These are phyloP conservation scores for Ochropleura leucogaster DNA, from an alignment of 2,888 invertebrate species.

Conservation along the genomic window DNA sequence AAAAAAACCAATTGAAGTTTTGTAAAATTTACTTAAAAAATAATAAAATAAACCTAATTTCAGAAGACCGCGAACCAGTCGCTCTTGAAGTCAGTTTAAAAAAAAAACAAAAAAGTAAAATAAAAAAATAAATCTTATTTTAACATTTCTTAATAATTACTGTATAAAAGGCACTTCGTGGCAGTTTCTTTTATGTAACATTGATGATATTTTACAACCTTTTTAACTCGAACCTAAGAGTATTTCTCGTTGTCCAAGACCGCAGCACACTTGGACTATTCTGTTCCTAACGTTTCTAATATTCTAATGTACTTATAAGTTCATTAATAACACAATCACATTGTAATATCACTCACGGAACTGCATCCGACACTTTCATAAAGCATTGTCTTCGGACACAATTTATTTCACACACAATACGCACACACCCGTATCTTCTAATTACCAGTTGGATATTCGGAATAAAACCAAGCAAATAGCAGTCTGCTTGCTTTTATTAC, in stretches of 20 bases:
- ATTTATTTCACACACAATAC: slow-evolving; percentile 78
- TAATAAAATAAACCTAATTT: slow-evolving; percentile 73
- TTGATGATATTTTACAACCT: slow-evolving; percentile 81
- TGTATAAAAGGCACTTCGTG: slow-evolving; percentile 89
- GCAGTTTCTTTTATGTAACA: slow-evolving; percentile 86
- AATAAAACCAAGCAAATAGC: slow-evolving; percentile 81
- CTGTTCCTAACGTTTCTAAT: slow-evolving; percentile 75
- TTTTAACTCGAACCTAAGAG: slow-evolving; percentile 82
- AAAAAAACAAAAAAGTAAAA: slow-evolving; percentile 61
- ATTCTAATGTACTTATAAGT: slow-evolving; percentile 86
- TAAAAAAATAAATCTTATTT: slow-evolving; percentile 71
- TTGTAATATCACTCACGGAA: slow-evolving; percentile 89
- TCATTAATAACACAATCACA: slow-evolving; percentile 89
- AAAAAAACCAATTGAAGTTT: slow-evolving; percentile 67
- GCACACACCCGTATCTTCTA: slow-evolving; percentile 77
- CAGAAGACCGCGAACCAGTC: slow-evolving; percentile 86
- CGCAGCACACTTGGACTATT: slow-evolving; percentile 63
- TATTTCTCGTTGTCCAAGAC: slow-evolving; percentile 79
- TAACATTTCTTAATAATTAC: slow-evolving; percentile 75
- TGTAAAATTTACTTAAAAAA: slow-evolving; percentile 67
- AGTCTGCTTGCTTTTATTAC: slow-evolving; percentile 81
- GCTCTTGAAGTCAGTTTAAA: slow-evolving; percentile 73
- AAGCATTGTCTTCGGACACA: slow-evolving; percentile 84
- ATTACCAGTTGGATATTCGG: slow-evolving; percentile 78
- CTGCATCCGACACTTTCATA: slow-evolving; percentile 80